phyloP scores from a whole-genome alignment of 23 tunicate genomes.

The Styela clava region DNA sequence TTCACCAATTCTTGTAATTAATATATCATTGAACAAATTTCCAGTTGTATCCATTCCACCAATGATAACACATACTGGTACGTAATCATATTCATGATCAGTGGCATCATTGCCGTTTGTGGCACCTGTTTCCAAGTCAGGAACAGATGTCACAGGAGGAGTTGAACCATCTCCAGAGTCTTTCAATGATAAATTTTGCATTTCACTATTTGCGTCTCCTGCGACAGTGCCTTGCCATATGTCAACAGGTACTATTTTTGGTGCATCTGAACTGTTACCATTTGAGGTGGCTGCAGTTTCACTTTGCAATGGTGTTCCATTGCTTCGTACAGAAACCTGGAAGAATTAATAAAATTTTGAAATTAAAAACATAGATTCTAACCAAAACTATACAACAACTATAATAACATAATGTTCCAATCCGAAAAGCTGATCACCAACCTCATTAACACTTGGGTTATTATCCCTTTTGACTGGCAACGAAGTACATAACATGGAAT shows the following conservation, averaged over 20 bases:
- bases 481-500: slow-evolving; percentile 53
- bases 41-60: slow-evolving; percentile 96
- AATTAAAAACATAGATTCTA: too few relatives aligned
- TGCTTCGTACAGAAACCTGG: background rate
- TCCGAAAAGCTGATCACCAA: too few relatives aligned
- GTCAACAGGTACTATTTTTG: slow-evolving; percentile 61
- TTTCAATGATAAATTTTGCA: slow-evolving; percentile 4
- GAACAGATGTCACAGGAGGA: background rate
- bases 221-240: slow-evolving; percentile 41
- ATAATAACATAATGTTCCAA: too few relatives aligned
- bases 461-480: slow-evolving; percentile 30
- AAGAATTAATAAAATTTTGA: background rate
- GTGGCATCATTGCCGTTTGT: background rate
- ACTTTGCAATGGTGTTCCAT: background rate
- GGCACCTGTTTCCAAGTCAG: background rate
- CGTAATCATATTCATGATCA: slow-evolving; percentile 14
- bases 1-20: slow-evolving; percentile 27
- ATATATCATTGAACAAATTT: slow-evolving; percentile 77
- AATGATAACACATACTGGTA: slow-evolving; percentile 74
- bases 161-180: slow-evolving; percentile 4
- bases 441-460: background rate
- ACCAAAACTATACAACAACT: too few relatives aligned
- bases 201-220: slow-evolving; percentile 2
- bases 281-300: background rate
- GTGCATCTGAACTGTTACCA: background rate